These are phyloP conservation scores for Mermis nigrescens DNA, from an alignment of 2,888 invertebrate genomes.

Conservation along the genomic window DNA sequence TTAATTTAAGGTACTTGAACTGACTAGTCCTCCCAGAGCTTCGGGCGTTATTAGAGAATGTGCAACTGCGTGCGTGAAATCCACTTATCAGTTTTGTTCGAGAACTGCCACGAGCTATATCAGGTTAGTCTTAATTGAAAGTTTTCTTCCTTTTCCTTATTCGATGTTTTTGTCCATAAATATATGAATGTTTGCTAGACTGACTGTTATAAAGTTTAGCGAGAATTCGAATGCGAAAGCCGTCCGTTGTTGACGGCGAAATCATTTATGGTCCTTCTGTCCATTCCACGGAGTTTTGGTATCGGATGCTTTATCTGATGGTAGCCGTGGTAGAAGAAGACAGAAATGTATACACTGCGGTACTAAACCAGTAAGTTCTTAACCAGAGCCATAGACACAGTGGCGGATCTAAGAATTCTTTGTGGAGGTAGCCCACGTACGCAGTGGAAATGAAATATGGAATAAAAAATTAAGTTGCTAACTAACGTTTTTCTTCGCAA, in stretches of 20 bases:
- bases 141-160: too few species aligned
- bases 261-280: conserved; percentile 46
- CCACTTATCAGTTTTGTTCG: conserved; percentile 98
- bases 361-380: conserved; percentile 65
- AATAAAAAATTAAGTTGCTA: neutral
- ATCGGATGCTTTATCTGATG: conserved; percentile 82
- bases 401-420: too few species aligned
- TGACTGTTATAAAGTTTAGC: too few species aligned
- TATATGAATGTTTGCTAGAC: too few species aligned
- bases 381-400: too few species aligned
- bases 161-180: too few species aligned
- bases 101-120: conserved; percentile 92
- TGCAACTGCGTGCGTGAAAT: conserved; percentile 90
- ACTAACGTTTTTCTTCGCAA: too few species aligned
- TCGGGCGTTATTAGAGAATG: conserved; percentile 98
- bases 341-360: conserved; percentile 87
- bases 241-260: neutral
- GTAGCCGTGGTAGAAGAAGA: conserved; percentile 98
- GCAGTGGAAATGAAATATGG: too few species aligned
- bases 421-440: too few species aligned
- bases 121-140: conserved; percentile 34
- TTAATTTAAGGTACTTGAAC: conserved; percentile 71
- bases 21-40: conserved; percentile 90
- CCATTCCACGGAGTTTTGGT: conserved; percentile 87
- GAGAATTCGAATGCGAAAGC: conserved; percentile 30